Evolutionary conservation across 2,113 vertebrate genomes (phyloP).

Genomic region (Nycticryphes semicollaris): DNA sequence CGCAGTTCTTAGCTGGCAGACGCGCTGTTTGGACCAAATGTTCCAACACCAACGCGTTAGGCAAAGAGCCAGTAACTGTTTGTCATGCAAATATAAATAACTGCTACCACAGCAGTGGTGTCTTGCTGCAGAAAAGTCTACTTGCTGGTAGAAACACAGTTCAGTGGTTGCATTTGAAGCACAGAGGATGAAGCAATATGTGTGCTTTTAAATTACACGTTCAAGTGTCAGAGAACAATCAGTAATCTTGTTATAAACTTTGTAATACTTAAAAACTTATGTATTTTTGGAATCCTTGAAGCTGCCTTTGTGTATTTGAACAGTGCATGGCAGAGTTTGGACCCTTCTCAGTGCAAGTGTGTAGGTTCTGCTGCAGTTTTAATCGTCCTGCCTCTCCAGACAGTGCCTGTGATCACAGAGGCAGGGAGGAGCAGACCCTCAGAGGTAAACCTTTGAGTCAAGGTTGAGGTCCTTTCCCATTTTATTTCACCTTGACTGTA

Average conservation of each 20-base stretch:
- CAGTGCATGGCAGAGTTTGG: background rate
- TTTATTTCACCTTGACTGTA: background rate
- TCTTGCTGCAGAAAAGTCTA: conserved; percentile 33
- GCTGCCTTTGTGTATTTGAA: background rate
- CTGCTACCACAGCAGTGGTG: conserved; percentile 30
- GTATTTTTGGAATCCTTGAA: background rate
- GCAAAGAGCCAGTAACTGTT: conserved; percentile 63
- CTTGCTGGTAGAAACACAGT: background rate
- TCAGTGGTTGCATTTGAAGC: background rate
- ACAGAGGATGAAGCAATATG: background rate
- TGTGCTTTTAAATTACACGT: background rate
- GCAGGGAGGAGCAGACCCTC: background rate
- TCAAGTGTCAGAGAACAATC: background rate
- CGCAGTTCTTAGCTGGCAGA: conserved; percentile 82
- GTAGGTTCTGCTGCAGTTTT: background rate
- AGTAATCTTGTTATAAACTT: background rate
- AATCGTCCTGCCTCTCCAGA: background rate
- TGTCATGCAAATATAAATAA: conserved; percentile 72
- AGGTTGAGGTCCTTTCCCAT: background rate
- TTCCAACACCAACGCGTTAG: conserved; percentile 74
- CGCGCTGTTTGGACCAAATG: conserved; percentile 78
- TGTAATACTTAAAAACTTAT: background rate
- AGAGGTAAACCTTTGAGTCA: background rate
- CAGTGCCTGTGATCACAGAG: background rate
- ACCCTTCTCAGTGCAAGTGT: background rate